Evolutionary conservation across 2,113 vertebrate species (phyloP).

Genomic region (Nesospiza acunhae): DNA sequence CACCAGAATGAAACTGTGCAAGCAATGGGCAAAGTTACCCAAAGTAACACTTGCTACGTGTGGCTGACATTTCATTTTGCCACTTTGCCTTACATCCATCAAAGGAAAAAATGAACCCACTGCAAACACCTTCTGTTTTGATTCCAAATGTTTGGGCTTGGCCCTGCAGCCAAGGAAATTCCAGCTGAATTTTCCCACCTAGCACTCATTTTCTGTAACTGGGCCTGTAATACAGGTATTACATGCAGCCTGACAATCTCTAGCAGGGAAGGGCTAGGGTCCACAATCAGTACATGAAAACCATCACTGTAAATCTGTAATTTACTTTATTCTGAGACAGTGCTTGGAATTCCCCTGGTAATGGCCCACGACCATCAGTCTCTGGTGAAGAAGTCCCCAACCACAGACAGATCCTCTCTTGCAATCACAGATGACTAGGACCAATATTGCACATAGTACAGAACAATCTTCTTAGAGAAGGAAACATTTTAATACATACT

Average conservation of each 20-base stretch:
- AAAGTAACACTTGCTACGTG: background rate
- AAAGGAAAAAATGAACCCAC: background rate
- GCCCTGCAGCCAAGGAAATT: background rate
- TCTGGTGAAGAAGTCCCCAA: background rate
- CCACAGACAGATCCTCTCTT: background rate
- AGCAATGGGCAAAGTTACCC: background rate
- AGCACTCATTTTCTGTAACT: background rate
- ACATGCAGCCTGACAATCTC: background rate
- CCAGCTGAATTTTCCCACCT: background rate
- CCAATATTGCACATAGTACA: background rate
- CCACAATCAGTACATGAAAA: background rate
- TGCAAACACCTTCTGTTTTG: accelerated
- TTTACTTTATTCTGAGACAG: background rate
- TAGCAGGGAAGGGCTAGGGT: background rate
- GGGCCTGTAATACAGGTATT: background rate
- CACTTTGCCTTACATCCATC: background rate
- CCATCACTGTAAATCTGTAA: background rate
- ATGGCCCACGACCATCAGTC: background rate
- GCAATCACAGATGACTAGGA: background rate
- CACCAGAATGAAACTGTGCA: background rate
- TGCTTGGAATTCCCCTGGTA: background rate
- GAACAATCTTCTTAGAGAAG: background rate
- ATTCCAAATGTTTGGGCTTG: background rate
- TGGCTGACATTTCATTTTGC: background rate
- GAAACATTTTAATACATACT: background rate